Percentiles rank a stretch among this genome's conserved stretches.
Conservation (phyloP, 2,797 vertebrate species). For the Lophotriccus pileatus region DNA sequence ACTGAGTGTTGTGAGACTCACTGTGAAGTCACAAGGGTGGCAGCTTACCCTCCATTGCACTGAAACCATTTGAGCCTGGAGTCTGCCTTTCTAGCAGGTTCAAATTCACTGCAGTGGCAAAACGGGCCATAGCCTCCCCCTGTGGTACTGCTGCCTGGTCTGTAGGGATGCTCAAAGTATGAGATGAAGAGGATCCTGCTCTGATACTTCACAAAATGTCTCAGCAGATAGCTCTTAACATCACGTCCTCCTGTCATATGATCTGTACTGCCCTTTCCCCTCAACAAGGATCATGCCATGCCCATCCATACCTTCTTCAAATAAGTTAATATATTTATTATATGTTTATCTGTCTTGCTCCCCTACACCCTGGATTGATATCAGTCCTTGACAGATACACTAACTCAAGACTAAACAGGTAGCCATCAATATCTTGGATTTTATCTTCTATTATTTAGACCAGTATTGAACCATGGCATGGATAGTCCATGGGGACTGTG, state of each 20-base stretch:
- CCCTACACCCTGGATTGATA: not conserved
- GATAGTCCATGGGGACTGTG: not conserved
- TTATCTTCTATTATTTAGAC: slow-evolving; percentile 25
- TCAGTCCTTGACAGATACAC: not conserved
- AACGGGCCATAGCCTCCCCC: not conserved
- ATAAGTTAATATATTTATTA: not conserved
- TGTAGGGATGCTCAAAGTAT: not conserved
- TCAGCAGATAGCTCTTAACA: not conserved
- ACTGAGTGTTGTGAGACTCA: not conserved
- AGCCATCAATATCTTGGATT: not conserved
- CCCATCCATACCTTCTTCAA: not conserved
- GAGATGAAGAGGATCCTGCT: not conserved
- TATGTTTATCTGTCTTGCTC: not conserved
- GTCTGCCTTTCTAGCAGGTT: not conserved
- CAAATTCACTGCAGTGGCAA: not conserved
- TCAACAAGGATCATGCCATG: not conserved
- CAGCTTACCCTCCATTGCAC: not conserved
- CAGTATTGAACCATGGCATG: not conserved
- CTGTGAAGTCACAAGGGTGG: not conserved
- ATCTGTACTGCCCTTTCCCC: not conserved
- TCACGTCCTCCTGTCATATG: not conserved
- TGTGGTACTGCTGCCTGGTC: not conserved
- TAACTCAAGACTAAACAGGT: not conserved
- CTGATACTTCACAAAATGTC: not conserved
- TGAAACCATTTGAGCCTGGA: not conserved